A percentile compares a stretch with the other conserved stretches of the same genome.
Conservation (phyloP, 2,113 vertebrate genomes). For the Mobula birostris region DNA sequence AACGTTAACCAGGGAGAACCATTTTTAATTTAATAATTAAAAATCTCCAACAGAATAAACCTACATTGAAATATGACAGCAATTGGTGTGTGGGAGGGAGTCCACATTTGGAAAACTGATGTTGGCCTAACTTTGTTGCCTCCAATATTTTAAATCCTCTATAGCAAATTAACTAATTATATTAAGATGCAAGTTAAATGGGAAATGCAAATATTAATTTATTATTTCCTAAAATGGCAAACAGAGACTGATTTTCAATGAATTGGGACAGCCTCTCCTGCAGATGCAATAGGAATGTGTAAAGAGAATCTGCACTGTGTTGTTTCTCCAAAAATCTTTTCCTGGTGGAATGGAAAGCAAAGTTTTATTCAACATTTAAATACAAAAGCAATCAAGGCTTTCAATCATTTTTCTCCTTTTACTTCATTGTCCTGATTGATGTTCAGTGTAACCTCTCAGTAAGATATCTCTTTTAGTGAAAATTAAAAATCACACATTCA, state of each 20-base stretch:
- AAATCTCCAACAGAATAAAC: background rate
- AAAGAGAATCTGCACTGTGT: no score
- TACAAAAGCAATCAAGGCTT: background rate
- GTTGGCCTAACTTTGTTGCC: conserved; percentile 3
- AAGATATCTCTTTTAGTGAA: background rate
- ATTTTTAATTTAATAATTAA: conserved; percentile 24
- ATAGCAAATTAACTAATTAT: background rate
- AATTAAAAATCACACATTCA: no score
- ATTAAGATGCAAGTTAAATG: background rate
- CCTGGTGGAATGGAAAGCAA: background rate
- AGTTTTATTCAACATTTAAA: background rate
- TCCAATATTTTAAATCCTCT: background rate
- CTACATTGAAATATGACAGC: background rate
- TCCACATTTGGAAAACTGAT: background rate
- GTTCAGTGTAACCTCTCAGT: background rate
- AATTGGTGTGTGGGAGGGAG: background rate
- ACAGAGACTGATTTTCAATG: background rate
- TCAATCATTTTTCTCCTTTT: background rate
- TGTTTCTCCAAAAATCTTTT: no score
- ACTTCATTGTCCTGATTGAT: background rate
- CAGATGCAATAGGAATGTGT: background rate
- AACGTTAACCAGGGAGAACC: background rate
- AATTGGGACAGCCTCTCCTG: background rate
- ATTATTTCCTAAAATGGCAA: background rate
- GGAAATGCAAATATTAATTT: background rate